Percentiles rank a stretch among this genome's conserved stretches.
Evolutionary conservation across 64 coral and sea anemone genomes (phyloP).

Genomic region (Montipora cactus): DNA sequence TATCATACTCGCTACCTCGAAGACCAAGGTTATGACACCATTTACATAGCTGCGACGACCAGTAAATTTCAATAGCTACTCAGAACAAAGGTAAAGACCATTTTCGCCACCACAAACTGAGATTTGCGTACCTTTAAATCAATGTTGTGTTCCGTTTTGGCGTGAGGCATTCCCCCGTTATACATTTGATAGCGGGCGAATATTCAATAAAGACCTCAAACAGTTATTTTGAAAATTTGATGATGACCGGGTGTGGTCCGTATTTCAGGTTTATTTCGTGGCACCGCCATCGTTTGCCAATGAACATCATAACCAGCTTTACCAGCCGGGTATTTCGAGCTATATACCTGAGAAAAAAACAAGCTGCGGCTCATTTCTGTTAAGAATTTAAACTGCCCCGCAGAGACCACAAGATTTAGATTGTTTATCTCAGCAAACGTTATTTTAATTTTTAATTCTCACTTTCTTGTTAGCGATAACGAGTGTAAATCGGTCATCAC

Average conservation of each 20-base stretch:
- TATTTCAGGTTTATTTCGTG: neutral
- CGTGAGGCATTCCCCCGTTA: neutral
- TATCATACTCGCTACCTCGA: neutral
- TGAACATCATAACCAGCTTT: neutral
- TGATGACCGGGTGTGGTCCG: constrained; percentile 24
- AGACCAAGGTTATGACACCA: neutral
- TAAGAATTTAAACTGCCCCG: constrained; percentile 47
- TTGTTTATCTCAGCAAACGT: constrained; percentile 57
- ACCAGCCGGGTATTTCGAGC: constrained; percentile 27
- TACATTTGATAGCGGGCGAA: neutral
- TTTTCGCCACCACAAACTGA: constrained; percentile 2
- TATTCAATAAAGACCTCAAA: constrained; percentile 26
- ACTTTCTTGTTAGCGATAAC: constrained; percentile 34
- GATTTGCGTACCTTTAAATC: constrained; percentile 11
- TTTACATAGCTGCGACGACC: neutral
- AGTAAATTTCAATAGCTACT: constrained; percentile 24
- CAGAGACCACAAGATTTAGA: constrained; percentile 51
- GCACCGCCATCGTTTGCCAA: neutral
- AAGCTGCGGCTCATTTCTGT: constrained; percentile 39
- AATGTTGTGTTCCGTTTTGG: neutral
- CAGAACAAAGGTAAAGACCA: neutral
- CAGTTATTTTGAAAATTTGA: neutral
- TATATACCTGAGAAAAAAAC: neutral
- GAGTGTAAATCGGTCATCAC: constrained; percentile 19
- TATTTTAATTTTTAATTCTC: constrained; percentile 62